These are phyloP conservation scores for Danaus plexippus DNA, from an alignment of 1,140 invertebrate genomes.

Conservation along the genomic window DNA sequence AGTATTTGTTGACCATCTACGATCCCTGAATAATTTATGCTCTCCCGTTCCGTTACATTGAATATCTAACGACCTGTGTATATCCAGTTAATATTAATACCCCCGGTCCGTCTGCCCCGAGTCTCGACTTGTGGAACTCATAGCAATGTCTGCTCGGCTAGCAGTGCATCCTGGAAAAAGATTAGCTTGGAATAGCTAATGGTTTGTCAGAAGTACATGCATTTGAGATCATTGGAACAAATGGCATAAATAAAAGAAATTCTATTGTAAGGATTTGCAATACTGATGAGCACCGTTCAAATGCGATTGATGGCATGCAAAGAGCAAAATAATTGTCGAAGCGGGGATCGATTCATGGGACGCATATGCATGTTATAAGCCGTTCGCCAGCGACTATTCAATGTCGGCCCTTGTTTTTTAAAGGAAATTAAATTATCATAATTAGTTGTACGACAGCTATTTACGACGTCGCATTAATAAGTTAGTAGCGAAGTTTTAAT, in stretches of 20 bases:
- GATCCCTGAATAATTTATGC: conserved; percentile 61
- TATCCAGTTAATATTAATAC: conserved; percentile 64
- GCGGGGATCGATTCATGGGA: conserved; percentile 2
- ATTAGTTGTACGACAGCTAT: no score
- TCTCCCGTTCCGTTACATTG: conserved; percentile 56
- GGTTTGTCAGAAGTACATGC: no score
- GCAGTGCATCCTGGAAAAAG: conserved; percentile 19
- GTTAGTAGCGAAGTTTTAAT: no score
- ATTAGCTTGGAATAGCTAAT: conserved; percentile 1
- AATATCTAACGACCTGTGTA: conserved; percentile 60
- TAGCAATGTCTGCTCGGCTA: conserved; percentile 18
- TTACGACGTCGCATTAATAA: no score
- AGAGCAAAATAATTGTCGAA: conserved; percentile 13
- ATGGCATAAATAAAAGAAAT: no score
- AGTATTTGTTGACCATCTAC: conserved; percentile 30
- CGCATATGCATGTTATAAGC: no score
- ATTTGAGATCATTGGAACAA: no score
- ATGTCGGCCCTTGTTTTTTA: no score
- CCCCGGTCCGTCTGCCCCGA: conserved; percentile 38
- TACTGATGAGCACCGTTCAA: no score
- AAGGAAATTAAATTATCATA: no score
- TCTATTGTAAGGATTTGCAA: no score
- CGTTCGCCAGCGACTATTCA: no score
- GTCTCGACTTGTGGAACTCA: conserved; percentile 31
- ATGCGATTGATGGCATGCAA: conserved; percentile 5